phyloP scores from a whole-genome alignment of 2,888 invertebrate species.

The Philereme transversata region DNA sequence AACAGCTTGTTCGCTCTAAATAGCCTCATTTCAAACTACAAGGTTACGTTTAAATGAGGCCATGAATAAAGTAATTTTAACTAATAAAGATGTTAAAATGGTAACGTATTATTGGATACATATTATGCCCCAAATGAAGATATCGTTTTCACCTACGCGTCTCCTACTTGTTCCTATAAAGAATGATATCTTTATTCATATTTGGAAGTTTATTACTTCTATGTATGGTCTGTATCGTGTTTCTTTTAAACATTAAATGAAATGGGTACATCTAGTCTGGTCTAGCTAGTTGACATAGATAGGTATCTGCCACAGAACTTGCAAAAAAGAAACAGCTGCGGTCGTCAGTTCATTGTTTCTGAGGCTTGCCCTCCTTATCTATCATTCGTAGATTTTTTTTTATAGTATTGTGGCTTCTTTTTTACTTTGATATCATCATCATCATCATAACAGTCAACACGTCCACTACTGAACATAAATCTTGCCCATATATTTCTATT shows the following conservation, averaged over 20 bases:
- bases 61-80: slow-evolving; percentile 8
- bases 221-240: slow-evolving; percentile 2
- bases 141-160: slow-evolving; percentile 54
- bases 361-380: too few relatives aligned
- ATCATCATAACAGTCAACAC: too few relatives aligned
- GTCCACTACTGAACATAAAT: too few relatives aligned
- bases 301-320: too few relatives aligned
- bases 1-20: slow-evolving; percentile 12
- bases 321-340: too few relatives aligned
- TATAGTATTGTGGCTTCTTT: too few relatives aligned
- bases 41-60: slow-evolving; percentile 12
- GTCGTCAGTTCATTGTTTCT: too few relatives aligned
- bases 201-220: slow-evolving; percentile 20
- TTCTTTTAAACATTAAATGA: slow-evolving; percentile 1
- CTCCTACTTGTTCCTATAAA: slow-evolving; percentile 51
- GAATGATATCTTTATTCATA: slow-evolving; percentile 48
- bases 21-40: slow-evolving; percentile 9
- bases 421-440: too few relatives aligned
- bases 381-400: too few relatives aligned
- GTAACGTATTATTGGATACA: slow-evolving; percentile 41
- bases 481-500: too few relatives aligned
- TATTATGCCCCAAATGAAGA: slow-evolving; percentile 40
- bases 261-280: background rate
- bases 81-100: slow-evolving; percentile 47
- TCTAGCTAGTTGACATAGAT: background rate